A percentile compares a stretch with the other conserved stretches of the same genome.
These are phyloP conservation scores for Brachymystax lenok DNA, from an alignment of 2,797 vertebrate genomes.

Conservation along the genomic window DNA sequence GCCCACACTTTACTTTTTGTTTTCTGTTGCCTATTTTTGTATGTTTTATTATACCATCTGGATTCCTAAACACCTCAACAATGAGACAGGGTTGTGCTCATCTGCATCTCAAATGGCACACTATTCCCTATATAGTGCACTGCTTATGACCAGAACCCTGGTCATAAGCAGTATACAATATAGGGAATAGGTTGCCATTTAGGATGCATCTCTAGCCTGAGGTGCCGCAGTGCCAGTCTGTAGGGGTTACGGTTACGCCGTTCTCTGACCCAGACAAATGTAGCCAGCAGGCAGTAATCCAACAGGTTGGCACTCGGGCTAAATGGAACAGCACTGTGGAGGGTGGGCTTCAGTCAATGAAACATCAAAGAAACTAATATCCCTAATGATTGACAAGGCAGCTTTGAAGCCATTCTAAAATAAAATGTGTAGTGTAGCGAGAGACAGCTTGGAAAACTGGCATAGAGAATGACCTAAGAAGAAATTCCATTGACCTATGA, in stretches of 20 bases:
- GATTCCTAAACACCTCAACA: no score
- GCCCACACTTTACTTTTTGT: neutral
- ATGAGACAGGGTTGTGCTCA: neutral
- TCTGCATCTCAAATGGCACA: neutral
- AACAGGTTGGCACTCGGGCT: neutral
- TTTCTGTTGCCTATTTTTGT: neutral
- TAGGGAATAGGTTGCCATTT: no score
- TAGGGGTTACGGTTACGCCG: neutral
- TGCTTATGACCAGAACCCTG: neutral
- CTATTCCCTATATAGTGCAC: neutral
- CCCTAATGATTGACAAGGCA: neutral
- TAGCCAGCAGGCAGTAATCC: neutral
- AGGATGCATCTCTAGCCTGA: no score
- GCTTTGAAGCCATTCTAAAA: neutral
- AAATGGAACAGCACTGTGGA: neutral
- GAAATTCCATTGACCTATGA: neutral
- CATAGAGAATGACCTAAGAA: neutral
- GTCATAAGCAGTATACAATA: neutral
- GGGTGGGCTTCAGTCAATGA: neutral
- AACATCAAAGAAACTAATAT: neutral
- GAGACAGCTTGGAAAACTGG: neutral
- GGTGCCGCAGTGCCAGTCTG: neutral
- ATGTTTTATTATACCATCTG: no score
- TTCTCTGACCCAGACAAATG: neutral
- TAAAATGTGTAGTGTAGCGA: neutral